phyloP scores from a whole-genome alignment of 2,113 vertebrate genomes.

The Sapajus apella region DNA sequence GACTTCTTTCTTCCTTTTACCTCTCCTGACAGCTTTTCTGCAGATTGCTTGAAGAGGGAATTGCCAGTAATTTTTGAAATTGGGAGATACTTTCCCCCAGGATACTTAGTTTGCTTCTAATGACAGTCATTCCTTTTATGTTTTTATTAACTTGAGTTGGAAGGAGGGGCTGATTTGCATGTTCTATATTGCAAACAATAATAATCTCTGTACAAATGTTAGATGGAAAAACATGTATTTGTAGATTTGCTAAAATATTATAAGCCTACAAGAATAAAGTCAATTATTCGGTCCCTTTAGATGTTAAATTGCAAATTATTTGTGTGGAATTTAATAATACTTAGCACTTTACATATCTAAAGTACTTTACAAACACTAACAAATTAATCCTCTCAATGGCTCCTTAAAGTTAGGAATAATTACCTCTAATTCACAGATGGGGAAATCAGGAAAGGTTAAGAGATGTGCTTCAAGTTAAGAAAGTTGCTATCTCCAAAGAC shows the following conservation, averaged over 20 bases:
- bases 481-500: conserved; percentile 5
- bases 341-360: conserved; percentile 60
- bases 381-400: conserved; percentile 71
- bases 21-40: conserved; percentile 5
- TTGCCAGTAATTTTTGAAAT: background rate
- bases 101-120: conserved; percentile 36
- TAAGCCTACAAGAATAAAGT: conserved; percentile 57
- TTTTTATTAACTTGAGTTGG: conserved; percentile 52
- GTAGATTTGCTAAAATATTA: conserved; percentile 57
- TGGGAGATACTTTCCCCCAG: background rate
- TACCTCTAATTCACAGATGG: conserved; percentile 52
- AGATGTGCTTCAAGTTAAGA: conserved; percentile 37
- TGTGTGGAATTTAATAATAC: conserved; percentile 66
- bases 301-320: conserved; percentile 68
- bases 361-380: conserved; percentile 73
- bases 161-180: conserved; percentile 43
- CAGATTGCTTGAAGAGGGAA: background rate
- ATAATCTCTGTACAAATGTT: conserved; percentile 56
- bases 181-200: conserved; percentile 41
- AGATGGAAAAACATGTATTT: conserved; percentile 29
- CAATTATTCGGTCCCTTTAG: conserved; percentile 68
- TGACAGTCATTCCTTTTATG: conserved; percentile 40
- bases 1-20: background rate
- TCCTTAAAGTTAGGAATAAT: conserved; percentile 69
- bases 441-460: conserved; percentile 67